These are phyloP conservation scores for Timema cristinae DNA, from an alignment of 2,888 invertebrate species.

Conservation along the genomic window DNA sequence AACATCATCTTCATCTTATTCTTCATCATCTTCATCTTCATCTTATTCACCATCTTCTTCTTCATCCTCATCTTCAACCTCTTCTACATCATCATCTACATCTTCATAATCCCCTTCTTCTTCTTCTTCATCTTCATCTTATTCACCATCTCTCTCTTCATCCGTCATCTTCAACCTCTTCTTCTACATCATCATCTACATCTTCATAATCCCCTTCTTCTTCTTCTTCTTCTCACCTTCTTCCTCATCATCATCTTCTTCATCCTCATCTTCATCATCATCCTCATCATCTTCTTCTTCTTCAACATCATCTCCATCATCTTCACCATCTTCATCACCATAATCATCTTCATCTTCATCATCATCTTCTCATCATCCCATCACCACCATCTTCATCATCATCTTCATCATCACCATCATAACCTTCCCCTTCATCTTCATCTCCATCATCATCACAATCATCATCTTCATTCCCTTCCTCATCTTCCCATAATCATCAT, in stretches of 20 bases:
- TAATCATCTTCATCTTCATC: background rate
- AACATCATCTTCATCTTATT: conserved; percentile 9
- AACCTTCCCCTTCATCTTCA: background rate
- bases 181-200: background rate
- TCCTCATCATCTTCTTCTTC: conserved; percentile 8
- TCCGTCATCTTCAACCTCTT: background rate
- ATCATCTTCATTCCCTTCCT: conserved; percentile 3
- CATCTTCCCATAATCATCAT: conserved; percentile 14
- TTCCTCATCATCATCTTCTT: background rate
- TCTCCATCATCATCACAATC: background rate
- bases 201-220: conserved; percentile 16
- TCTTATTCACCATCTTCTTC: conserved; percentile 13
- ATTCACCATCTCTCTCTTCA: conserved; percentile 12
- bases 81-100: conserved; percentile 7
- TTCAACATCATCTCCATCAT: background rate
- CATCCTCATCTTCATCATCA: background rate
- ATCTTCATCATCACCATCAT: background rate
- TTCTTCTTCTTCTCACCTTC: conserved; percentile 16
- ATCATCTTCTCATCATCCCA: conserved; percentile 6
- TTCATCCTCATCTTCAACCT: conserved; percentile 13
- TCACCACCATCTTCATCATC: conserved; percentile 21
- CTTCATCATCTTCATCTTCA: conserved; percentile 3
- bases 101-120: background rate
- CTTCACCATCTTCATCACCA: background rate
- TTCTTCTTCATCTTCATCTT: conserved; percentile 12